Percentiles rank a stretch among this genome's conserved stretches.
Conservation (phyloP, 2,113 vertebrate genomes). For the Carlito syrichta region DNA sequence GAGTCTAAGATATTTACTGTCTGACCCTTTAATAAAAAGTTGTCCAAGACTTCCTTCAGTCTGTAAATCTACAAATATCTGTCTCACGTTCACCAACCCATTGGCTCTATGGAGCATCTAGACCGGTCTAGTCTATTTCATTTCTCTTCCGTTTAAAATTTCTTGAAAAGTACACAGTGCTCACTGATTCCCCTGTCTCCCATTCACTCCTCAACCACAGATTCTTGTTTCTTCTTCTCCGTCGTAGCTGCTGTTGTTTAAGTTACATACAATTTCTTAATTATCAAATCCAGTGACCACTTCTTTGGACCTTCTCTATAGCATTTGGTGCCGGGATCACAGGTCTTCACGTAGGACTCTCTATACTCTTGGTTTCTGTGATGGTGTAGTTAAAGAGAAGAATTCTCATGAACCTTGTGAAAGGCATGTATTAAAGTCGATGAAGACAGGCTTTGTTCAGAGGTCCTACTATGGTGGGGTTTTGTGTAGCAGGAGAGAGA, state of each 20-base stretch:
- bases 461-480: not conserved
- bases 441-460: not conserved
- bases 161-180: not conserved
- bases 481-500: not conserved
- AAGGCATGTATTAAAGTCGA: not conserved
- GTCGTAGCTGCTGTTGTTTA: not conserved
- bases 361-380: not conserved
- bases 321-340: not conserved
- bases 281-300: not conserved
- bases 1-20: not conserved
- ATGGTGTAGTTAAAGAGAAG: not conserved
- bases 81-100: not conserved
- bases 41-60: not conserved
- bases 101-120: not conserved
- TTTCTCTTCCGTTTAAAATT: not conserved
- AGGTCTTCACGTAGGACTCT: not conserved
- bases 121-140: not conserved
- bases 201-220: not conserved
- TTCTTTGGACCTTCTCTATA: not conserved
- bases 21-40: not conserved
- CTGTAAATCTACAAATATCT: not conserved
- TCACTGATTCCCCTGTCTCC: not conserved
- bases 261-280: not conserved
- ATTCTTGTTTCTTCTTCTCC: not conserved
- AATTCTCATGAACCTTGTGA: not conserved